A percentile compares a stretch with the other conserved stretches of the same genome.
Conservation (phyloP, 2,888 invertebrate genomes). For the Sericinus montela region DNA sequence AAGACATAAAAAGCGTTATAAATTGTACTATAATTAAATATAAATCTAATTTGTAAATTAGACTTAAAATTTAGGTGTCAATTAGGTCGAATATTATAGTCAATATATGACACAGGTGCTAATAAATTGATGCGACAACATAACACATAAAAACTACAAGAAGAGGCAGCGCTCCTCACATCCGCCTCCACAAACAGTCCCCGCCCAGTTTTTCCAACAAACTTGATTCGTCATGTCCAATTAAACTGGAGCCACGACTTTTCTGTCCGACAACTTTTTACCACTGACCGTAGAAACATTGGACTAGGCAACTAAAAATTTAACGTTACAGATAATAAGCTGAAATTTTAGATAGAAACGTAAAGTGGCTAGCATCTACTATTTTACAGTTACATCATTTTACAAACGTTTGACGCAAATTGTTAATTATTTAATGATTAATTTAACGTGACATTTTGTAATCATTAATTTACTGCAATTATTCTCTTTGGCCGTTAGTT, state of each 20-base stretch:
- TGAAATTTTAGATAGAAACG: conserved; percentile 1
- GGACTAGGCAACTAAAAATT: background rate
- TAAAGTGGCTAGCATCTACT: conserved; percentile 1
- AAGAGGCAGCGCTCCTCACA: conserved; percentile 31
- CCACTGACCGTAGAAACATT: conserved; percentile 1
- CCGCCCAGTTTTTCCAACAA: conserved; percentile 66
- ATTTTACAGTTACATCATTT: conserved; percentile 10
- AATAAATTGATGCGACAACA: background rate
- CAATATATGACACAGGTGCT: background rate
- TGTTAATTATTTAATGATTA: conserved; percentile 8
- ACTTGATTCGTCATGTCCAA: conserved; percentile 70
- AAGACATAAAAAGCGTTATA: no score
- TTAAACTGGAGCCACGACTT: conserved; percentile 65
- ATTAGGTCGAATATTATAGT: background rate
- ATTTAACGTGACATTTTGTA: conserved; percentile 8
- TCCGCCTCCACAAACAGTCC: conserved; percentile 56
- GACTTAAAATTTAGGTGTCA: no score
- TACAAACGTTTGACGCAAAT: conserved; percentile 11
- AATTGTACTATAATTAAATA: no score
- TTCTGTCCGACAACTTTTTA: conserved; percentile 36
- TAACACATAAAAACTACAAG: conserved; percentile 20
- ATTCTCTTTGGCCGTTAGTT: background rate
- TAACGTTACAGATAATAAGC: conserved; percentile 3
- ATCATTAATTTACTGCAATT: conserved; percentile 3
- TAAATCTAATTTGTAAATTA: no score